Evolutionary conservation across 1,140 invertebrate species (phyloP), one percentile per base, ranked within the genome.

Genomic region (Nixonia krombeini): DNA sequence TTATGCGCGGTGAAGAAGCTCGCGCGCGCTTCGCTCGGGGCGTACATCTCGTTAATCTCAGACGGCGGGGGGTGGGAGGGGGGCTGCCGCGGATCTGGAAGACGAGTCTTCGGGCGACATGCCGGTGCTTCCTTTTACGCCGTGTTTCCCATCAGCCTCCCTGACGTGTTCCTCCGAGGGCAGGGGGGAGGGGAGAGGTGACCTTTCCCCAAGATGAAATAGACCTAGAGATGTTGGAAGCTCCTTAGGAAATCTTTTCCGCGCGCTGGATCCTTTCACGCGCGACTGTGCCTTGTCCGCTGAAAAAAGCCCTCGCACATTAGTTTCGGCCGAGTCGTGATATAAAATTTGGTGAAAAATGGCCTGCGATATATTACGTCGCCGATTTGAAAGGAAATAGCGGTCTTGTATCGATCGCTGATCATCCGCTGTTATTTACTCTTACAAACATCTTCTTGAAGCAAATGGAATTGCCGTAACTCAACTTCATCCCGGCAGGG

Each of bases 1-100:
- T 70, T 70, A 70, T 70, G 56, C 56, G 56, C 61, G 56, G 29
- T 56, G 67, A 61, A 56, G 67, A 70, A 64, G 56, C 55, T 70
- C 18, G 7, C 12, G 40, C 40, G 12, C 41, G 17, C 18, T 23
- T 16, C 40, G 12, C 41, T 45, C 26, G 29, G 10, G 62, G 68
- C 68, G 28, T 45, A 65, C 61, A 65, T 62, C 56, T 62, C 56
- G 56, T 65, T 65, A 70, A 70, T 64, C 51, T 70, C 58, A 59
- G 64, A 70, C n/a, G 9, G 12, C 2, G 12, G 3, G 9, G 9
- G 9, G 8, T 35, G 2, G 8, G 8, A 12, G 59, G 50, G 59
- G 37, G 40, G 53, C 49, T 56, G 64, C 45, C 49, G 55, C 38
- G 49, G 57, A 50, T 42, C 33, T 69, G 55, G 15, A 55, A 58